These are phyloP conservation scores for Penaeus vannamei DNA, from an alignment of 1,140 invertebrate genomes.

Conservation along the genomic window DNA sequence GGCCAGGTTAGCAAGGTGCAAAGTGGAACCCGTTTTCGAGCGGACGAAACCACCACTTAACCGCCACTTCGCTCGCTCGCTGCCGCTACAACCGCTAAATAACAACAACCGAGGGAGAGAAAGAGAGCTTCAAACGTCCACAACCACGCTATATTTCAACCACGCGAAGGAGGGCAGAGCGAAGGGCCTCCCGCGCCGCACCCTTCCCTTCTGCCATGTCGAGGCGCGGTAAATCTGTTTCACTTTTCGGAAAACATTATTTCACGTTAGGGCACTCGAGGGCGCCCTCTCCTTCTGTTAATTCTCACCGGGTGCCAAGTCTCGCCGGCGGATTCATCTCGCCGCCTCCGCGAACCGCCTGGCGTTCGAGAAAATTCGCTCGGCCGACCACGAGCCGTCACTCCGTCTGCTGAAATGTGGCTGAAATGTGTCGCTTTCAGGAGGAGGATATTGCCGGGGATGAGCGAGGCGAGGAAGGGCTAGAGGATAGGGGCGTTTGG, in stretches of 20 bases:
- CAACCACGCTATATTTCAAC: too few relatives aligned
- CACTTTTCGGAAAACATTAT: slow-evolving; percentile 60
- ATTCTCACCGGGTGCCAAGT: slow-evolving; percentile 42
- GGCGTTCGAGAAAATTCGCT: background rate
- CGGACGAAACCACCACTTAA: too few relatives aligned
- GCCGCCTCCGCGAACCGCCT: background rate
- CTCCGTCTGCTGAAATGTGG: background rate
- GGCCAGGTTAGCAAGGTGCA: too few relatives aligned
- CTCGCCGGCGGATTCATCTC: background rate
- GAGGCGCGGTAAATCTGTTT: slow-evolving; percentile 52
- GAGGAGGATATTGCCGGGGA: background rate
- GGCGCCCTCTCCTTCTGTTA: slow-evolving; percentile 46
- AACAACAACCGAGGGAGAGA: too few relatives aligned
- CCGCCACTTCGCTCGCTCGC: too few relatives aligned
- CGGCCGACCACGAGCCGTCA: background rate
- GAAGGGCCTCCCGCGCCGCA: too few relatives aligned
- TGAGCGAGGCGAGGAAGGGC: background rate
- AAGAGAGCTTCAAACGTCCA: too few relatives aligned
- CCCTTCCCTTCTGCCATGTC: too few relatives aligned
- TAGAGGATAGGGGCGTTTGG: slow-evolving; percentile 36
- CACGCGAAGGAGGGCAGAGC: too few relatives aligned
- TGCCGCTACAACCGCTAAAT: too few relatives aligned
- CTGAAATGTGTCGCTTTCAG: too few relatives aligned
- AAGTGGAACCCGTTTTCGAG: too few relatives aligned
- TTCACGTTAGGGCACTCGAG: slow-evolving; percentile 48